Evolutionary conservation across 2,888 invertebrate species (phyloP).

Genomic region (Spodoptera picta): DNA sequence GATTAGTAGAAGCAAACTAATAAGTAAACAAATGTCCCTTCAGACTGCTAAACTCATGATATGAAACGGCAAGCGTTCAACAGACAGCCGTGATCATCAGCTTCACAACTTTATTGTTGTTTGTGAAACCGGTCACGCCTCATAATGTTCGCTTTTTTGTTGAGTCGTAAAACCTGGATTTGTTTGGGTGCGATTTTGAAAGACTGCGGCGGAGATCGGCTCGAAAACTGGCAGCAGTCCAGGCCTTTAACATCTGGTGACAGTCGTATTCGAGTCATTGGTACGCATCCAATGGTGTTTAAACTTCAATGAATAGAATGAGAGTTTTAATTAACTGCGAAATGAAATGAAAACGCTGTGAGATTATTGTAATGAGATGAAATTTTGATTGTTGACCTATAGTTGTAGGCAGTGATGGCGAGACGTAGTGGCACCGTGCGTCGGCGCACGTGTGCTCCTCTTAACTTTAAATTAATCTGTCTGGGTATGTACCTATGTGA

Average conservation of each 20-base stretch:
- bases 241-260: constrained; percentile 37
- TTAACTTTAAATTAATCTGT: constrained; percentile 19
- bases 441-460: constrained; percentile 50
- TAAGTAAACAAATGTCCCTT: too few species aligned
- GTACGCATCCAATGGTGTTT: constrained; percentile 15
- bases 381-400: constrained; percentile 20
- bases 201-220: constrained; percentile 58
- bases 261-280: constrained; percentile 1
- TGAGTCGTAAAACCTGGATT: constrained; percentile 69
- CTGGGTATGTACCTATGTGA: constrained; percentile 14
- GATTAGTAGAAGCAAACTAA: too few species aligned
- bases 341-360: constrained; percentile 13
- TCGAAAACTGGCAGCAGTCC: constrained; percentile 66
- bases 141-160: constrained; percentile 67
- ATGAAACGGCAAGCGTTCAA: constrained; percentile 54
- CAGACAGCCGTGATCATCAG: constrained; percentile 67
- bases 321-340: constrained; percentile 17
- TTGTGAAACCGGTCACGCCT: constrained; percentile 55
- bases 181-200: constrained; percentile 70
- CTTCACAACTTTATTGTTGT: constrained; percentile 69
- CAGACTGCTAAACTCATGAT: constrained; percentile 15
- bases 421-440: constrained; percentile 65
- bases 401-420: constrained; percentile 35
- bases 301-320: not conserved
- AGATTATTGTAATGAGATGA: constrained; percentile 1